phyloP scores from a whole-genome alignment of 2,888 invertebrate species.

The Gasteruption jaculator region DNA sequence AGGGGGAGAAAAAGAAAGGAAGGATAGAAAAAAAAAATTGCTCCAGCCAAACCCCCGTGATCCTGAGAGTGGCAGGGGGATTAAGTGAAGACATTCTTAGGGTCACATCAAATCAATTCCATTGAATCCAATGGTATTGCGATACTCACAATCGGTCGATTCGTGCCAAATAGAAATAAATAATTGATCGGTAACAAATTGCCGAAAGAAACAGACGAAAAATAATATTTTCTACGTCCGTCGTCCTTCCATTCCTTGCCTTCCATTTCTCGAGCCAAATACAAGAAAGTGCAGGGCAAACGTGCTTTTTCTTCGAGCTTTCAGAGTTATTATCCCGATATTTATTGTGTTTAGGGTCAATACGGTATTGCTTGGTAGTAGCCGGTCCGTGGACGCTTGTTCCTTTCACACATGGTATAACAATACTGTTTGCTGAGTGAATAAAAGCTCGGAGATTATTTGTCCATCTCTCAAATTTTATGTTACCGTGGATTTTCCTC shows the following conservation, averaged over 20 bases:
- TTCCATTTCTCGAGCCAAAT: too few relatives aligned
- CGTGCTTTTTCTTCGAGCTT: constrained; percentile 34
- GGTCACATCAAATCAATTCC: constrained; percentile 26
- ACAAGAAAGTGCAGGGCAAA: too few relatives aligned
- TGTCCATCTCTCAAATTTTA: constrained; percentile 36
- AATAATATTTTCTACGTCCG: too few relatives aligned
- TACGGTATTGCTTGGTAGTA: constrained; percentile 17
- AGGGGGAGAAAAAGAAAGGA: too few relatives aligned
- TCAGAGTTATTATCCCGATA: constrained; percentile 47
- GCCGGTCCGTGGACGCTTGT: neutral
- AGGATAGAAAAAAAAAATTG: constrained; percentile 11
- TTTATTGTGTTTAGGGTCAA: constrained; percentile 38
- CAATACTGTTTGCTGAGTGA: constrained; percentile 41
- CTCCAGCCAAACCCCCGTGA: constrained; percentile 3
- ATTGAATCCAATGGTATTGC: constrained; percentile 22
- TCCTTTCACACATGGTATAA: neutral
- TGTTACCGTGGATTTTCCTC: too few relatives aligned
- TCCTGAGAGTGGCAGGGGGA: constrained; percentile 4
- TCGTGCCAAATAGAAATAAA: too few relatives aligned
- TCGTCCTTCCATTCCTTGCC: too few relatives aligned
- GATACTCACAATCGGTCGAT: too few relatives aligned
- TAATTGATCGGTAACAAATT: too few relatives aligned
- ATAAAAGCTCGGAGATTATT: constrained; percentile 44
- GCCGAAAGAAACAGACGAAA: too few relatives aligned
- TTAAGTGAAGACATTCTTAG: constrained; percentile 17